phyloP scores from a whole-genome alignment of 2,797 vertebrate species.

The Margarornis squamiger region DNA sequence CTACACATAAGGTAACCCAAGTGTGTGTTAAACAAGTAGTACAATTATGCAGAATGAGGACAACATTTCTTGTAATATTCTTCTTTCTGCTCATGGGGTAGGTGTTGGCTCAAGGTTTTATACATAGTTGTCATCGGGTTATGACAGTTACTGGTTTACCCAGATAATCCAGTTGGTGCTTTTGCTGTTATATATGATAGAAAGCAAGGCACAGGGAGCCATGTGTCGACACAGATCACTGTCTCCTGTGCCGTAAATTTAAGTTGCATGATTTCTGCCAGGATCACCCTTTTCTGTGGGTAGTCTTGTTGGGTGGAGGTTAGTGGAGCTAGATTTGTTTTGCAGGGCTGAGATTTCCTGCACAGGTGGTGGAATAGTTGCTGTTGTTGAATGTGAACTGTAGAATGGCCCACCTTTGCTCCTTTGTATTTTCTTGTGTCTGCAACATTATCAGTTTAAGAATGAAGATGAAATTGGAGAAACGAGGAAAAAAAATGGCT shows the following conservation, averaged over 20 bases:
- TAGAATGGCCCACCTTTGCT: neutral
- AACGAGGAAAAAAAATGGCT: neutral
- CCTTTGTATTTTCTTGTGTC: neutral
- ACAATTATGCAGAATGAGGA: neutral
- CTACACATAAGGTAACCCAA: neutral
- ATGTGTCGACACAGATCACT: neutral
- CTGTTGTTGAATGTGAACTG: neutral
- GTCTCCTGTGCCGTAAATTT: neutral
- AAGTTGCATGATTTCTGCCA: neutral
- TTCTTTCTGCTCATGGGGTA: neutral
- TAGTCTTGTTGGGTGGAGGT: neutral
- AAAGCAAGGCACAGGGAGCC: neutral
- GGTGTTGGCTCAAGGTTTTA: neutral
- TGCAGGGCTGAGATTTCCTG: neutral
- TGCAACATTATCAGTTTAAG: neutral
- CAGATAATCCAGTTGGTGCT: neutral
- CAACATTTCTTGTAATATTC: neutral
- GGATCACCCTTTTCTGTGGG: neutral
- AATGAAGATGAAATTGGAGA: neutral
- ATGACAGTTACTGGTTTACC: neutral
- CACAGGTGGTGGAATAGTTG: neutral
- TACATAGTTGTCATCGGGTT: accelerated
- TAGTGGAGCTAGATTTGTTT: neutral
- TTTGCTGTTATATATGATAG: neutral
- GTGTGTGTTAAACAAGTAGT: neutral